These are phyloP conservation scores for Elephantulus edwardii DNA, from an alignment of 2,113 vertebrate genomes.

Conservation along the genomic window DNA sequence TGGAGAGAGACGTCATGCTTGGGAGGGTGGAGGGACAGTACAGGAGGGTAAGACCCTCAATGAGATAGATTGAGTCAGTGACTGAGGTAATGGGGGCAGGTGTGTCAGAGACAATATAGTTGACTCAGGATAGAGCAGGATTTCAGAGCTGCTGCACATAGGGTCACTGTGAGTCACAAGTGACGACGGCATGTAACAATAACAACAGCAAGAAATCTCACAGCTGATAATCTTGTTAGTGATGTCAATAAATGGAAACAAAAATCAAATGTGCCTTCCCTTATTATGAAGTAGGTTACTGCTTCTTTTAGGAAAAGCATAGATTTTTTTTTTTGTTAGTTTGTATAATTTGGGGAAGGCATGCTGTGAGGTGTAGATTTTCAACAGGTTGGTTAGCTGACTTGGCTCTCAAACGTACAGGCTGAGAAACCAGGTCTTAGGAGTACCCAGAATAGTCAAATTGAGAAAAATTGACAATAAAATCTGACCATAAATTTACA, in stretches of 20 bases:
- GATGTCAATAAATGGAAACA: slow-evolving; percentile 11
- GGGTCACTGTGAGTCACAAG: no score
- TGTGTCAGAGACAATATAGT: no score
- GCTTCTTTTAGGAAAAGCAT: not conserved
- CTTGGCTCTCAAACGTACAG: not conserved
- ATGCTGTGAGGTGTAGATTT: not conserved
- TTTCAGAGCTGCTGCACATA: no score
- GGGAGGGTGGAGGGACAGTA: no score
- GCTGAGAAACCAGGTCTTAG: not conserved
- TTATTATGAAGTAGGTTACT: not conserved
- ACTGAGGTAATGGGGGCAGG: no score
- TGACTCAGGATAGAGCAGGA: no score
- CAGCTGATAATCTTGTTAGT: not conserved
- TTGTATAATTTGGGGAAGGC: not conserved
- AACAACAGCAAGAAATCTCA: slow-evolving; percentile 29
- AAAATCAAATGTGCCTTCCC: not conserved
- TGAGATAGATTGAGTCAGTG: no score
- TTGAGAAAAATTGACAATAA: not conserved
- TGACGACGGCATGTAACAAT: no score
- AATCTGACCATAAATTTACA: not conserved
- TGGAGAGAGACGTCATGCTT: no score
- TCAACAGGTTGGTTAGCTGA: not conserved
- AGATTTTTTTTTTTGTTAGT: no score
- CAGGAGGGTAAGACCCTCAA: no score
- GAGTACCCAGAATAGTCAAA: not conserved